Evolutionary conservation across 92 coral and sea anemone genomes (phyloP), one percentile per base, ranked within the genome.

Genomic region (Isaurus tuberculatus): DNA sequence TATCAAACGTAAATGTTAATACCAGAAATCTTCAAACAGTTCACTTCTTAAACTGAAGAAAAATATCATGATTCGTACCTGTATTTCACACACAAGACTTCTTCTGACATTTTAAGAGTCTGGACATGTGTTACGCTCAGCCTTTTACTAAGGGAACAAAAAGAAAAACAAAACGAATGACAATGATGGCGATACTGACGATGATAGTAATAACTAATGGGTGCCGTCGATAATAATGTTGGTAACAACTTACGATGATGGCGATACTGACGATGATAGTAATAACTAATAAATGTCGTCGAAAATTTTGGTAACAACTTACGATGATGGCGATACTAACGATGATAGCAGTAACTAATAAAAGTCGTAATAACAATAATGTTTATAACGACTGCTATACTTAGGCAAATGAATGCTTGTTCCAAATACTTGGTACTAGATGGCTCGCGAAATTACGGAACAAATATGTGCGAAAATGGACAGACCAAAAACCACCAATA

Each of bases 71-170:
- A 40, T 40, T 40, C 2, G 44, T 49, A 95, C 98, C 98, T 95
- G 91, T 90, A 96, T 60, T 96, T 96, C 14, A 91, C 98, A 83
- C 98, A 92, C 71, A 96, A 77, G 4, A 96, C 99, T 71, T 96
- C 99, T 49, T 96, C 99, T 30, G 91, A 92, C 90, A 96, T 86
- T 71, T 96, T 90, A 42, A 96, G 89, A 0, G 99, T 96, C 73
- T 94, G 98, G 16, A 92, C 91, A 83, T 96, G 99, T 42, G 89
- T 86, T 25, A 96, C 69, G 60, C 98, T 87, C 73, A 96, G 73
- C 58, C 98, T 88, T 80, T 96, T 96, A 77, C 99, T 96, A 40
- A 82, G 68, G n/a, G 73, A 73, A 37, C 27, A 75, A 75, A 1
- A 22, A 36, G 11, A 75, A 34, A 19, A 33, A 17, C 9, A 19